A percentile compares a stretch with the other conserved stretches of the same genome.
phyloP scores from a whole-genome alignment of 2,113 vertebrate species.

The Sinocyclocheilus rhinocerous region DNA sequence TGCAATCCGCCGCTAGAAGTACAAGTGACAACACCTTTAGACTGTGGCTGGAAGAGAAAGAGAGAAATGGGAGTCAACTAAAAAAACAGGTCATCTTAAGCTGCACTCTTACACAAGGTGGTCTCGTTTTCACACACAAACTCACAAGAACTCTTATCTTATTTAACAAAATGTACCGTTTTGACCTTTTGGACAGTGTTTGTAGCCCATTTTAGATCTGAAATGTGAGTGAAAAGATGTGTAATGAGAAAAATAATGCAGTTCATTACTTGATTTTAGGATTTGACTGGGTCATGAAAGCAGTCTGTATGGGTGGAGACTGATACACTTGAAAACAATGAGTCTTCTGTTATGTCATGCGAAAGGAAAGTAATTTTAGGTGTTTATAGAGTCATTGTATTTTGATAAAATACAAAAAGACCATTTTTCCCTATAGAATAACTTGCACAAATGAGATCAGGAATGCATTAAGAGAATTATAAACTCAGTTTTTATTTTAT shows the following conservation, averaged over 20 bases:
- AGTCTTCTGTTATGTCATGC: not conserved
- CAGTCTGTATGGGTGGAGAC: not conserved
- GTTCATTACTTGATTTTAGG: not conserved
- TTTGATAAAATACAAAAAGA: not conserved
- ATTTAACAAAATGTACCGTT: not conserved
- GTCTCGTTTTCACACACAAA: not conserved
- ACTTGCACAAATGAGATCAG: not conserved
- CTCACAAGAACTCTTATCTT: not conserved
- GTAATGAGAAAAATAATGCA: not conserved
- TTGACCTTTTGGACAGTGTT: not conserved
- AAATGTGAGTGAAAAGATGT: not conserved
- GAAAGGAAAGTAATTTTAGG: not conserved
- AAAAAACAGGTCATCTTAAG: not conserved
- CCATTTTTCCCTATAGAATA: not conserved
- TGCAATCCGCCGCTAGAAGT: constrained; percentile 27
- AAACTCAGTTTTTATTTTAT: not conserved
- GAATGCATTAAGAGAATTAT: not conserved
- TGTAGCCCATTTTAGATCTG: not conserved
- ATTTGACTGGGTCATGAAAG: not conserved
- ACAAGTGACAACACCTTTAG: constrained; percentile 39
- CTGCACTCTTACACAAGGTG: not conserved
- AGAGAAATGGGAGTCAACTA: constrained; percentile 48
- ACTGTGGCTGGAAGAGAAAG: constrained; percentile 26
- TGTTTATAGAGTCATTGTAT: not conserved
- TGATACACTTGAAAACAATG: not conserved